Base-by-base conservation (phyloP, 2,888 invertebrate genomes). In the Lissonota sp. region DNA sequence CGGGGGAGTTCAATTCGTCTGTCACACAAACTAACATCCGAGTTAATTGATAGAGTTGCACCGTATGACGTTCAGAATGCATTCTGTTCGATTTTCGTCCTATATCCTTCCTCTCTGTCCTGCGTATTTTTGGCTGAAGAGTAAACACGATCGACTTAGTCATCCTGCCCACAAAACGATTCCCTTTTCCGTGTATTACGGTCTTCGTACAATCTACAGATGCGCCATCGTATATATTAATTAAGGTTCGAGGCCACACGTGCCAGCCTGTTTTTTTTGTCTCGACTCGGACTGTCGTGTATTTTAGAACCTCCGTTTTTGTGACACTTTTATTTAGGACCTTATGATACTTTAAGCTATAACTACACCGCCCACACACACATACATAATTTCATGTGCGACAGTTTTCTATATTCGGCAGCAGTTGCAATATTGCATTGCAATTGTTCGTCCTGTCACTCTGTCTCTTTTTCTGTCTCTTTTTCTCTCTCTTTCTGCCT, bases 31-130 rank as follows among this genome's bases (percentile, higher is more conserved):
- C 12, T 51, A n/a, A 66, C 40, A 58, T 70, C 49, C 16, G 14
- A 73, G 58, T 74, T 66, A 78, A 81, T 73, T 74, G 80, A 81
- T 78, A 66, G 64, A 78, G 53, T 73, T 63, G 57, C 51, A 53
- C 78, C 64, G 53, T 49, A 81, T 73, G 80, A 70, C 73, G 55
- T 66, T 60, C 46, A 7, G 10, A 51, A 10, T 64, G 60, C 58
- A 70, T 69, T 62, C 14, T 37, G 64, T 67, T 57, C 49, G 8
- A 37, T 73, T 74, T 69, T 60, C 44, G 39, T 46, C 42, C 63
- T 51, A 16, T 57, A 16, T 57, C 12, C 46, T 55, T 39, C n/a
- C 12, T 26, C 26, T 26, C 26, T 26, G 3, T 26, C 26, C 26
- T 3, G 26, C 26, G 26, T 12, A 49, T 58, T 79, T 74, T 58